Base-by-base conservation (phyloP, 2,888 invertebrate genomes). In the Drosophila multiciliata region DNA sequence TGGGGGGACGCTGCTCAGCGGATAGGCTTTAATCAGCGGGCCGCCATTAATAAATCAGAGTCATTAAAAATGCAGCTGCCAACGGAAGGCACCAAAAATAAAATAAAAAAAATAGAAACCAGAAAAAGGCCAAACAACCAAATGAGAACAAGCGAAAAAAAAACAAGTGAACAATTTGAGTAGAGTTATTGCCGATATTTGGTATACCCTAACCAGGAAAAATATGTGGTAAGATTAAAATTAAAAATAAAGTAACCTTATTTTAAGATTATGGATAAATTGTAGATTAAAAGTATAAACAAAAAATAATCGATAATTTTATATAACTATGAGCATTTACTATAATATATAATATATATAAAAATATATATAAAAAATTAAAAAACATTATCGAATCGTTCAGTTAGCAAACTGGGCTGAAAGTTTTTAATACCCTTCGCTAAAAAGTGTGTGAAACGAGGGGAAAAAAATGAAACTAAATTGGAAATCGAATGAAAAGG, bases 1-100 rank as follows among this genome's bases (percentile, higher is more conserved):
- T 7, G 36, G 15, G 55, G 40, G 61, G n/a, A 53, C 64, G 57
- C 53, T 72, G 71, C 57, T 66, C 71, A 62, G 69, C 79, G 78
- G 76, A 80, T 80, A 74, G 84, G 90, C 90, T 90, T 91, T 92
- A 92, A 91, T 92, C 91, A 91, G 89, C 83, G 82, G 83, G 87
- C 90, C 91, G 91, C 91, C 92, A 91, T 92, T 91, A 91, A 91
- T 91, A 91, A 91, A 91, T 91, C 92, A 92, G 87, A 91, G 89
- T 90, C 92, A 92, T 91, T 91, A 91, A 92, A 91, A 92, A 92
- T 91, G 91, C 91, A 90, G 89, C 86, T 85, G 78, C 79, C 88
- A 64, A 74, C 76, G 72, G 26, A 66, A 68, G 48, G 48, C 66
- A 65, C 58, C 54, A 53, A 50, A 33, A 42, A 20, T 29, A 45